A percentile compares a stretch with the other conserved stretches of the same genome.
Conservation (phyloP, 1,140 invertebrate species). For the Hycleus cichorii region DNA sequence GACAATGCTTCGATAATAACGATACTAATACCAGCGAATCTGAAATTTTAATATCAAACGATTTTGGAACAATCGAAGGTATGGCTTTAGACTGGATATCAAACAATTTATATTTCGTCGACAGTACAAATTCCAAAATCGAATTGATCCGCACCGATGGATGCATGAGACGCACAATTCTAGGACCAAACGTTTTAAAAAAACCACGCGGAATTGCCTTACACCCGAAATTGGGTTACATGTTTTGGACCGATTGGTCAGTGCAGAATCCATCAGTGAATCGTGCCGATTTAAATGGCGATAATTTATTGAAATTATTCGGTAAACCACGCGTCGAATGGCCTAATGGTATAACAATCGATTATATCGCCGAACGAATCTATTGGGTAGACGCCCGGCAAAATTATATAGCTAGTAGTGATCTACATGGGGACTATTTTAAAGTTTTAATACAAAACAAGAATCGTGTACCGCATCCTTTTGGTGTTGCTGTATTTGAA, state of each 20-base stretch:
- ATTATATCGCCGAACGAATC: slow-evolving; percentile 67
- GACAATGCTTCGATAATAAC: slow-evolving; percentile 56
- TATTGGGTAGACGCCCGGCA: slow-evolving; percentile 82
- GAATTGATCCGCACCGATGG: slow-evolving; percentile 73
- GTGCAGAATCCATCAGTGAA: slow-evolving; percentile 67
- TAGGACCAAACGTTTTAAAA: slow-evolving; percentile 59
- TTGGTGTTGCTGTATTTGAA: slow-evolving; percentile 77
- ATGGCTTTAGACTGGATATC: slow-evolving; percentile 93
- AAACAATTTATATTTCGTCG: slow-evolving; percentile 86
- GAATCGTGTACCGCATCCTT: slow-evolving; percentile 69
- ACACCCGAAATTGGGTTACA: slow-evolving; percentile 73
- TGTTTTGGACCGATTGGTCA: slow-evolving; percentile 95
- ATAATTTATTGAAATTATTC: slow-evolving; percentile 62
- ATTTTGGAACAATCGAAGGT: slow-evolving; percentile 80
- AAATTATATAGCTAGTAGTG: slow-evolving; percentile 78
- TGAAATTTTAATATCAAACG: slow-evolving; percentile 64
- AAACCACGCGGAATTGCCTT: slow-evolving; percentile 84
- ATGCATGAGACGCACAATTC: slow-evolving; percentile 69
- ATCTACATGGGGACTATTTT: slow-evolving; percentile 74
- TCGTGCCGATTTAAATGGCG: slow-evolving; percentile 79
- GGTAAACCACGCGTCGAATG: slow-evolving; percentile 62
- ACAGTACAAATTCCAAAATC: slow-evolving; percentile 68
- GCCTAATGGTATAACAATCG: slow-evolving; percentile 84
- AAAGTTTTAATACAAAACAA: slow-evolving; percentile 59
- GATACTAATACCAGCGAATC: slow-evolving; percentile 35